Conservation (phyloP, 2,888 invertebrate genomes). For the Kryphioiulus occultus region DNA sequence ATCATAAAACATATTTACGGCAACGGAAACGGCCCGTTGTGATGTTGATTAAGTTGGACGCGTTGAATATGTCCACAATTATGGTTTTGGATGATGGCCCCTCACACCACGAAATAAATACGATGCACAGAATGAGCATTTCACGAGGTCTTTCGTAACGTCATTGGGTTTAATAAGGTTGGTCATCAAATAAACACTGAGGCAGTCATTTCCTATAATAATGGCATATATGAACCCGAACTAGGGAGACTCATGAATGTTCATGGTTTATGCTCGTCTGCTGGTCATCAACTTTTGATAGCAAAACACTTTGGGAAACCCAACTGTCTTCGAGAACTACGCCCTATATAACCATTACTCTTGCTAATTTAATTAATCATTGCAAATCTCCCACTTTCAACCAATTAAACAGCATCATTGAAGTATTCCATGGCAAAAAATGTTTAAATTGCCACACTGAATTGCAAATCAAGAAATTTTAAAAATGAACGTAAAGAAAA, state of each 20-base stretch:
- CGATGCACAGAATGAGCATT: background rate
- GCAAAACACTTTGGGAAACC: too few relatives aligned
- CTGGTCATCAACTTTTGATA: background rate
- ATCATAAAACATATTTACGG: background rate
- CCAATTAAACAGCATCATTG: too few relatives aligned
- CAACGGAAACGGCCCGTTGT: conserved; percentile 29
- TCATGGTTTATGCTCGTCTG: background rate
- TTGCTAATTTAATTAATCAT: too few relatives aligned
- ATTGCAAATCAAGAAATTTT: too few relatives aligned
- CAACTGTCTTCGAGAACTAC: too few relatives aligned
- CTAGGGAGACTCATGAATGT: background rate
- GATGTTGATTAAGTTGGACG: conserved; percentile 21
- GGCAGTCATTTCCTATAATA: conserved; percentile 19
- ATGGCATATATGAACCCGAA: background rate
- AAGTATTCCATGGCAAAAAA: too few relatives aligned
- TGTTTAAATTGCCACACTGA: too few relatives aligned
- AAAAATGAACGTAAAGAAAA: too few relatives aligned
- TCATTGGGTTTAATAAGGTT: conserved; percentile 19
- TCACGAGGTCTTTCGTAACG: background rate
- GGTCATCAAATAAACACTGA: conserved; percentile 8
- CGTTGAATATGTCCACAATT: conserved; percentile 12
- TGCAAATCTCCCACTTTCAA: too few relatives aligned
- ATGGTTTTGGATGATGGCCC: background rate
- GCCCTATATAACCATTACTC: too few relatives aligned
- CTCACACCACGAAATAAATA: background rate